Conservation (phyloP, 2,888 invertebrate species). For the Aspidapion aeneum region DNA sequence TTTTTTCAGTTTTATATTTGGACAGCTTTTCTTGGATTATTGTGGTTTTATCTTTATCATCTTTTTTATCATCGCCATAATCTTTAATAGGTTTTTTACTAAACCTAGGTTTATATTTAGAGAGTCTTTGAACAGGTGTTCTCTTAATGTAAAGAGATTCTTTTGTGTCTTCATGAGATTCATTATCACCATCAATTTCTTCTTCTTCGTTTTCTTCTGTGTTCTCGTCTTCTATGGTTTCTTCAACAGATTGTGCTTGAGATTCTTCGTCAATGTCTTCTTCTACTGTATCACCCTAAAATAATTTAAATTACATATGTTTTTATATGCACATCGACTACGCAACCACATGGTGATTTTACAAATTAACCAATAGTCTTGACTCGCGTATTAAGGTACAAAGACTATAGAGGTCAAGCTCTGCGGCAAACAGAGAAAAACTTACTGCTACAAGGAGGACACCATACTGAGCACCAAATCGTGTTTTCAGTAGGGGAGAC, state of each 20-base stretch:
- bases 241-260: constrained; percentile 38
- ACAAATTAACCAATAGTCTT: too few relatives aligned
- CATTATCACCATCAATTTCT: constrained; percentile 26
- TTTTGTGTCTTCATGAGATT: constrained; percentile 31
- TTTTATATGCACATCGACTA: too few relatives aligned
- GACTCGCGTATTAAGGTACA: too few relatives aligned
- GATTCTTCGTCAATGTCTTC: constrained; percentile 40
- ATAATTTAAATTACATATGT: background rate
- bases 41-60: constrained; percentile 39
- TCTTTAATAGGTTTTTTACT: too few relatives aligned
- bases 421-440: too few relatives aligned
- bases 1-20: constrained; percentile 14
- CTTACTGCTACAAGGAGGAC: too few relatives aligned
- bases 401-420: too few relatives aligned
- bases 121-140: too few relatives aligned
- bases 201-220: constrained; percentile 22
- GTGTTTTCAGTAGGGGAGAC: too few relatives aligned
- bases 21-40: constrained; percentile 1
- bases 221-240: constrained; percentile 20
- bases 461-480: too few relatives aligned
- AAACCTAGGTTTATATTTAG: too few relatives aligned
- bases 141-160: constrained; percentile 28
- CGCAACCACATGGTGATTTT: too few relatives aligned
- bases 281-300: constrained; percentile 22
- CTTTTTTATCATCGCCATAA: constrained; percentile 29